These are phyloP conservation scores for Bergia puertoricense DNA, from an alignment of 92 coral and sea anemone species.

Conservation along the genomic window DNA sequence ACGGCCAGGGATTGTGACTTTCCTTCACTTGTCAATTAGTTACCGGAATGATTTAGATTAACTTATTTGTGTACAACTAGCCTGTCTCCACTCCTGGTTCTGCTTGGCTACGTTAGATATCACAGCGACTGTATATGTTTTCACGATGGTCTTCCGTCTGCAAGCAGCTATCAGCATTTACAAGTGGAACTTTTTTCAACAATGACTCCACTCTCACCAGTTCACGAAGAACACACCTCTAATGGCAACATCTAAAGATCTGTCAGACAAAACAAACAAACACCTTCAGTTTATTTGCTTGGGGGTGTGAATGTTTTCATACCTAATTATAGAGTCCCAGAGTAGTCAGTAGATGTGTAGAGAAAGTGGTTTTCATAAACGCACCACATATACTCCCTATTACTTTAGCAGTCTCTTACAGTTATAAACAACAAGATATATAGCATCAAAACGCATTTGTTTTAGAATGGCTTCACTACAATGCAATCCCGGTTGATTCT, in stretches of 20 bases:
- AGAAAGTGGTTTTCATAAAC: not conserved
- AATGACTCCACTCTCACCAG: not conserved
- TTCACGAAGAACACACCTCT: conserved; percentile 8
- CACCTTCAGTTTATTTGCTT: not conserved
- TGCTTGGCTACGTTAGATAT: not conserved
- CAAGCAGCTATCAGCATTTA: conserved; percentile 20
- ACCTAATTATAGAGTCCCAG: not conserved
- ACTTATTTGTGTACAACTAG: no score
- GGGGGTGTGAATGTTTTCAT: conserved; percentile 9
- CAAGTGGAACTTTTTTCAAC: not conserved
- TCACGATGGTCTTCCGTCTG: not conserved
- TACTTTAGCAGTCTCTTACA: not conserved
- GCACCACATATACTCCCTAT: not conserved
- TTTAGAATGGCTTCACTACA: no score
- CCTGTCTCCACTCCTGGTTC: not conserved
- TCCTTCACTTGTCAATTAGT: no score
- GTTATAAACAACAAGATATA: not conserved
- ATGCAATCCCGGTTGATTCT: not conserved
- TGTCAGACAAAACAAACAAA: conserved; percentile 43
- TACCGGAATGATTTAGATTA: no score
- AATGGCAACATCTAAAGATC: conserved; percentile 15
- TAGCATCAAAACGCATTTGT: not conserved
- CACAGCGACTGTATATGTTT: not conserved
- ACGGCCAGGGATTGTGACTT: not conserved
- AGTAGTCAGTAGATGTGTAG: not conserved